Percentiles rank a stretch among this genome's conserved stretches.
Evolutionary conservation across 2,797 vertebrate genomes (phyloP).

Genomic region (Sebastes itinus): DNA sequence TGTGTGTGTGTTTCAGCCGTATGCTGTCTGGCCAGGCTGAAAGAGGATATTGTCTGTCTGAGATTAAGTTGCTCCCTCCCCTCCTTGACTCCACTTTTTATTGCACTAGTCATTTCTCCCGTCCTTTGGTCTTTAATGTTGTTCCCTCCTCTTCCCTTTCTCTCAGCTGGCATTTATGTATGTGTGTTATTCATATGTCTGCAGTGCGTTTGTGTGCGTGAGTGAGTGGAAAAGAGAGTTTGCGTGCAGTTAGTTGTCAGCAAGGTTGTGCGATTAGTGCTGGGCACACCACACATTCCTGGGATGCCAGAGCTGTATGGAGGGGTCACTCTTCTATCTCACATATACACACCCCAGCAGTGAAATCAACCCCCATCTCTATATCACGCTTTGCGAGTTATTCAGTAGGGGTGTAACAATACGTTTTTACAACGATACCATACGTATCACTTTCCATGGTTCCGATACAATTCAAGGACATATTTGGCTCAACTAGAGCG

Average conservation of each 20-base stretch:
- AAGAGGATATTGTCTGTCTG: conserved; percentile 32
- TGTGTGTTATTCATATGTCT: background rate
- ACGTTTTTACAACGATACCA: no score
- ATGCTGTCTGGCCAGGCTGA: background rate
- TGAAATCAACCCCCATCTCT: conserved; percentile 1
- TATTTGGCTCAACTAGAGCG: no score
- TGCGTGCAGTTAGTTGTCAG: conserved; percentile 34
- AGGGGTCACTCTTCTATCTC: conserved; percentile 43
- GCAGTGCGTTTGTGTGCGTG: conserved; percentile 6
- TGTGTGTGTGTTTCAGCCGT: background rate
- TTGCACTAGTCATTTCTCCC: background rate
- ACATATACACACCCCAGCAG: background rate
- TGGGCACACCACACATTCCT: conserved; percentile 78
- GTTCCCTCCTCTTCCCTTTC: background rate
- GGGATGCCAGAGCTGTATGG: conserved; percentile 64
- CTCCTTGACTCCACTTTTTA: background rate
- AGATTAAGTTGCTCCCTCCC: background rate
- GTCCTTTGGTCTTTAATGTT: background rate
- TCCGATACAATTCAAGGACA: no score
- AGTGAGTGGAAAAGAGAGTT: background rate
- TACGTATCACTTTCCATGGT: no score
- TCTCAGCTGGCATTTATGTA: background rate
- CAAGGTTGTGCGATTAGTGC: conserved; percentile 66
- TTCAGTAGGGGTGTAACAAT: background rate
- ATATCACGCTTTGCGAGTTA: background rate